These are phyloP conservation scores for Lonchura striata DNA, from an alignment of 2,113 vertebrate species.

Conservation along the genomic window DNA sequence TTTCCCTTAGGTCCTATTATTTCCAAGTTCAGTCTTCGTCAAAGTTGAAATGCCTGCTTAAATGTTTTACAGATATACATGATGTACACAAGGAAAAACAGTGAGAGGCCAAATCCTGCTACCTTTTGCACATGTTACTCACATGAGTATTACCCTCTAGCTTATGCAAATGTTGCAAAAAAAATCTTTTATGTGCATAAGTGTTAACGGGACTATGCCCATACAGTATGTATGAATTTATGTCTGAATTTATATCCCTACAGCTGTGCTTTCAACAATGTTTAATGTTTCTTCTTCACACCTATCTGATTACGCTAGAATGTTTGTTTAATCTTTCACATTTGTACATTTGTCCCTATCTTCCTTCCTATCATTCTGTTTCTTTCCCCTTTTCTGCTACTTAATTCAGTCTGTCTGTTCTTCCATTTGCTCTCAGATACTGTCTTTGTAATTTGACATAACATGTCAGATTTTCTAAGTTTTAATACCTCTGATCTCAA, in stretches of 20 bases:
- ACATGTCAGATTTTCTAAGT: background rate
- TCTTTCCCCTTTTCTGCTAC: background rate
- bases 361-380: background rate
- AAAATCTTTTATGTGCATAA: background rate
- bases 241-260: background rate
- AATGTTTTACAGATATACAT: background rate
- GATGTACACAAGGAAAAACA: background rate
- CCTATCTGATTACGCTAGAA: background rate
- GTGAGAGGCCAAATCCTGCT: background rate
- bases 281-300: background rate
- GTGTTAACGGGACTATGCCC: background rate
- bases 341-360: background rate
- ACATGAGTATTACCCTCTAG: background rate
- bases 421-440: constrained; percentile 10
- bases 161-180: background rate
- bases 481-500: constrained; percentile 38
- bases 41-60: constrained; percentile 1
- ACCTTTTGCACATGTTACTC: background rate
- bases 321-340: background rate
- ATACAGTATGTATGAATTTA: background rate
- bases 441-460: constrained; percentile 29
- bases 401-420: constrained; percentile 32
- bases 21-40: constrained; percentile 34
- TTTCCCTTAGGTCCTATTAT: constrained; percentile 62
- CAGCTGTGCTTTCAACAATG: background rate